Conservation (phyloP, 2,888 invertebrate genomes). For the Cephus pulcher region DNA sequence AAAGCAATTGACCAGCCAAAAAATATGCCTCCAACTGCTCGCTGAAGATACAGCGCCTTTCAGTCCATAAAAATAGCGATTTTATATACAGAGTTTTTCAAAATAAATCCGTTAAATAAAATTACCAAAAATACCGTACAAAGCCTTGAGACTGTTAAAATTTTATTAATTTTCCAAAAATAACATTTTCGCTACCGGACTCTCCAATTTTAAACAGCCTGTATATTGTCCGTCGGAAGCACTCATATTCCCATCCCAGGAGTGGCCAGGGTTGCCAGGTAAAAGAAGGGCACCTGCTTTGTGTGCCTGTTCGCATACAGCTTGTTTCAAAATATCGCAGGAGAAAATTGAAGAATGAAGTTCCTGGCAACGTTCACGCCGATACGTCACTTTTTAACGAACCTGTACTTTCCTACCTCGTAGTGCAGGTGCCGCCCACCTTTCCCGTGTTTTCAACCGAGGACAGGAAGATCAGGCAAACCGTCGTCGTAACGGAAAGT, state of each 20-base stretch:
- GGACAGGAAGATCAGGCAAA: slow-evolving; percentile 29
- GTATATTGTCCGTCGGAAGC: not conserved
- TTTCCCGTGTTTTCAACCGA: slow-evolving; percentile 46
- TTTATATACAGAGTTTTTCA: not conserved
- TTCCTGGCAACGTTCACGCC: not conserved
- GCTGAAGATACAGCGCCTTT: not conserved
- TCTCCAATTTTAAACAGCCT: not conserved
- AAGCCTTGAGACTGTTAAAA: not conserved
- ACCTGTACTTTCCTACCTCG: slow-evolving; percentile 39
- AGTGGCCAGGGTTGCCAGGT: slow-evolving; percentile 16
- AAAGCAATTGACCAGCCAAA: not conserved
- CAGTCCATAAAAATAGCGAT: not conserved
- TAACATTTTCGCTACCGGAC: not conserved
- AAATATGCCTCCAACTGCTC: not conserved
- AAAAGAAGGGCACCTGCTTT: slow-evolving; percentile 31
- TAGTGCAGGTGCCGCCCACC: slow-evolving; percentile 52
- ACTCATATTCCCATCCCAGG: slow-evolving; percentile 1
- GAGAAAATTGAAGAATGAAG: not conserved
- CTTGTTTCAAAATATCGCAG: not conserved
- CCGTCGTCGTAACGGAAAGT: not conserved
- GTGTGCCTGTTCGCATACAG: slow-evolving; percentile 2
- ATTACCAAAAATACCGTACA: not conserved
- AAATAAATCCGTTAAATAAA: not conserved
- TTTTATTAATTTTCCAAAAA: not conserved
- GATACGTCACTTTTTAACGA: not conserved